These are phyloP conservation scores for Galemys pyrenaicus DNA, from an alignment of 2,113 vertebrate genomes.

Conservation along the genomic window DNA sequence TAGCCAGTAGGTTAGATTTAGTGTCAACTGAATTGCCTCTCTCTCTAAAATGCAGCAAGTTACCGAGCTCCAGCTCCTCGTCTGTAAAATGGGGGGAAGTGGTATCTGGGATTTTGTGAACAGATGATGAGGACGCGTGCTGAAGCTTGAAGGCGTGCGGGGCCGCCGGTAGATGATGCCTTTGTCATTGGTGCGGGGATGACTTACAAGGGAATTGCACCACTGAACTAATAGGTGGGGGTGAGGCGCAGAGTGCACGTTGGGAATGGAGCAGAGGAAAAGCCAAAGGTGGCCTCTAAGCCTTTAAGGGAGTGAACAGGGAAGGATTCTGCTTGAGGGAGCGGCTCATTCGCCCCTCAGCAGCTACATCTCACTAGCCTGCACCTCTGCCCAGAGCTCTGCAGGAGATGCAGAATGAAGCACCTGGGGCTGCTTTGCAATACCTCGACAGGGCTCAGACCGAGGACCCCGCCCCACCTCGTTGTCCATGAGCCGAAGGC, in stretches of 20 bases:
- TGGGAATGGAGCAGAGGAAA: not conserved
- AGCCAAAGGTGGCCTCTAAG: not conserved
- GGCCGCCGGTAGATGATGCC: conserved; percentile 40
- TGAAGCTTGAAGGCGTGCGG: conserved; percentile 51
- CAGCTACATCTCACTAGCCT: not conserved
- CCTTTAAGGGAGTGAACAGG: not conserved
- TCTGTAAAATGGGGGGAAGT: not conserved
- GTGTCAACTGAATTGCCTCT: not conserved
- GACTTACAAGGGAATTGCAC: conserved; percentile 32
- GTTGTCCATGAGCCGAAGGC: not conserved
- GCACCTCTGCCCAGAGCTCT: not conserved
- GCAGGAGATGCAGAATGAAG: not conserved
- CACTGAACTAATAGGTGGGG: not conserved
- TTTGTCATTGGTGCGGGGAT: conserved; percentile 37
- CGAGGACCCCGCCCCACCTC: not conserved
- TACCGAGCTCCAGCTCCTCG: not conserved
- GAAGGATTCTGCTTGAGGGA: not conserved
- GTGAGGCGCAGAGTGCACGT: not conserved
- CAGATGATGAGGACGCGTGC: not conserved
- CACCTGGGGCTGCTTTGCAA: not conserved
- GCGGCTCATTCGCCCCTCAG: not conserved
- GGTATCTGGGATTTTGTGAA: conserved; percentile 51
- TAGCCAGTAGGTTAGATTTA: not conserved
- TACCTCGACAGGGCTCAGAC: not conserved
- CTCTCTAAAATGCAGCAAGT: not conserved